These are phyloP conservation scores for Proteles cristata DNA, from an alignment of 2,113 vertebrate genomes.

Conservation along the genomic window DNA sequence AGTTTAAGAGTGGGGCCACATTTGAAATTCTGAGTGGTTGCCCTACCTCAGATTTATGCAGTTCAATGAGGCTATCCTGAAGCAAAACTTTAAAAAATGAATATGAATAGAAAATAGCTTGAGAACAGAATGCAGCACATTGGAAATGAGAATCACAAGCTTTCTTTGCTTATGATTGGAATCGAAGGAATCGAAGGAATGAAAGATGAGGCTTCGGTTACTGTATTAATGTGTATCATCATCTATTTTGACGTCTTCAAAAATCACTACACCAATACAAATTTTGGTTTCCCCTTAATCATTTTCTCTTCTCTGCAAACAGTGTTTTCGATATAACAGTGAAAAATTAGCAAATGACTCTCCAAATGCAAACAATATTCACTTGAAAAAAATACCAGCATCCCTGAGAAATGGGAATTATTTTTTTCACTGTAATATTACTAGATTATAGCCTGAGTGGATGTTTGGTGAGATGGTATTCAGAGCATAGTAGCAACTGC, in stretches of 20 bases:
- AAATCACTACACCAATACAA: neutral
- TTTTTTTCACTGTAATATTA: neutral
- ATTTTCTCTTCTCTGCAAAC: neutral
- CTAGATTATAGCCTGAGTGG: neutral
- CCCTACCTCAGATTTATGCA: neutral
- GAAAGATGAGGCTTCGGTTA: neutral
- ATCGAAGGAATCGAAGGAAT: neutral
- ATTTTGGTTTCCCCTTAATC: neutral
- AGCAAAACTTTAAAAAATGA: conserved; percentile 47
- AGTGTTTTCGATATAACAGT: neutral
- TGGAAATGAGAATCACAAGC: neutral
- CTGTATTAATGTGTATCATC: neutral
- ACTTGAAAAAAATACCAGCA: neutral
- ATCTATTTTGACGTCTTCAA: neutral
- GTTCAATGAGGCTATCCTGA: neutral
- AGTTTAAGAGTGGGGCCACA: neutral
- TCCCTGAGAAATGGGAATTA: neutral
- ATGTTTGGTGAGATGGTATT: neutral
- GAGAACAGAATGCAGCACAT: neutral
- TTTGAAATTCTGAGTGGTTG: neutral
- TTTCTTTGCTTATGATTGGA: neutral
- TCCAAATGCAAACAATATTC: neutral
- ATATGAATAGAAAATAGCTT: neutral
- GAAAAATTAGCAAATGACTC: neutral
- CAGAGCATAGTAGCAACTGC: neutral